Conservation (phyloP, 2,888 invertebrate species). For the Elegia similella region DNA sequence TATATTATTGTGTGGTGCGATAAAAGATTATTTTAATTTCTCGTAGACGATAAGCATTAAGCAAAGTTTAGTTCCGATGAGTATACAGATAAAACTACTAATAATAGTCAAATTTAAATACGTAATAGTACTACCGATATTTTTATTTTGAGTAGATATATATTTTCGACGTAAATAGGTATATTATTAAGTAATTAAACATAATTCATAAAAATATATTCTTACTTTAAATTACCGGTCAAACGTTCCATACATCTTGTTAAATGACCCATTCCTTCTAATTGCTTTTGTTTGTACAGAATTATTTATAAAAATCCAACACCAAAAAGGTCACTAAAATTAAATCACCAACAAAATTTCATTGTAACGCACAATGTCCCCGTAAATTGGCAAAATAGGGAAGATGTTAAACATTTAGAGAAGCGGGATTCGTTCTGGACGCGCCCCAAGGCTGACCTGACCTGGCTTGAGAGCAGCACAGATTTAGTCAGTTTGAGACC, state of each 20-base stretch:
- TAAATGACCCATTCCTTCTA: not conserved
- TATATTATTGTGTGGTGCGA: too few relatives aligned
- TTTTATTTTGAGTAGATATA: too few relatives aligned
- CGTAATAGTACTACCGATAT: too few relatives aligned
- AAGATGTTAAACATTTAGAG: slow-evolving; percentile 46
- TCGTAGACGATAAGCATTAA: too few relatives aligned
- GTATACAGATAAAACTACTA: too few relatives aligned
- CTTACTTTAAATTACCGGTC: not conserved
- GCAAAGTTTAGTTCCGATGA: too few relatives aligned
- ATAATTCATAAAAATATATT: too few relatives aligned
- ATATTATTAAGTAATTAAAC: too few relatives aligned
- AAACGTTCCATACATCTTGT: not conserved
- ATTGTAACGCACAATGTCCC: slow-evolving; percentile 36
- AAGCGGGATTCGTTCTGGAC: slow-evolving; percentile 51
- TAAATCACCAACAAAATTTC: slow-evolving; percentile 41
- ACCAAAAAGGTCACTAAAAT: slow-evolving; percentile 26
- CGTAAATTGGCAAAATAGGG: slow-evolving; percentile 42
- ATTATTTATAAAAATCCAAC: slow-evolving; percentile 11
- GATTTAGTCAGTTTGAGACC: slow-evolving; percentile 78
- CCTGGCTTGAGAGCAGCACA: slow-evolving; percentile 71
- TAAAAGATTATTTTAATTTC: too few relatives aligned
- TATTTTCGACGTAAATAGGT: too few relatives aligned
- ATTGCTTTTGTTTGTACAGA: slow-evolving; percentile 6
- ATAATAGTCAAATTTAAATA: too few relatives aligned
- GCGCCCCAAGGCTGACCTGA: slow-evolving; percentile 66